These are phyloP conservation scores for Drosophila nebulosa DNA, from an alignment of 1,140 invertebrate species.

Conservation along the genomic window DNA sequence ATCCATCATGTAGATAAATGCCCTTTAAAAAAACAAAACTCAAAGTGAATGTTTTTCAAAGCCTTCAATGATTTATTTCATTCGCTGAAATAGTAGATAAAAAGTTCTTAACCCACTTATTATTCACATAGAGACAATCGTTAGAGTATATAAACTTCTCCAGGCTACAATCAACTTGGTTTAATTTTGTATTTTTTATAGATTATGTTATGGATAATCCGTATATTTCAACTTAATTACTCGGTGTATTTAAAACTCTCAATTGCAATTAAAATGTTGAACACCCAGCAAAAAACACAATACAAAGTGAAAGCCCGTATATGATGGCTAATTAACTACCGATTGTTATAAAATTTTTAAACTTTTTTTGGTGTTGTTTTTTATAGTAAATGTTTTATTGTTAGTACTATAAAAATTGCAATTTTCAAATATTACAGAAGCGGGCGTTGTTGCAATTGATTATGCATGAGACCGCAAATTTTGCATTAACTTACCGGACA, in stretches of 20 bases:
- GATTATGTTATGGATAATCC: not conserved
- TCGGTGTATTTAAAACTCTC: constrained; percentile 9
- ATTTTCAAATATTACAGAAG: constrained; percentile 41
- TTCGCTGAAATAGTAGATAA: too few species aligned
- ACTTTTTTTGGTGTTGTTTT: not conserved
- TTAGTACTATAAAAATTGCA: not conserved
- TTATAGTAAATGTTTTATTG: constrained; percentile 14
- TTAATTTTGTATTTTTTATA: constrained; percentile 10
- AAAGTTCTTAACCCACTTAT: too few species aligned
- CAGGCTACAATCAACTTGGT: constrained; percentile 6
- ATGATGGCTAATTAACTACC: constrained; percentile 68
- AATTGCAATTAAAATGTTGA: constrained; percentile 38
- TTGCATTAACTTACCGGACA: constrained; percentile 56
- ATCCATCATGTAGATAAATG: too few species aligned
- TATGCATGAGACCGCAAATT: constrained; percentile 68
- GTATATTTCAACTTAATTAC: constrained; percentile 32
- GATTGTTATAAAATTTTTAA: constrained; percentile 40
- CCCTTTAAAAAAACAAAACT: not conserved
- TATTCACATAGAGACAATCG: not conserved
- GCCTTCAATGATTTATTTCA: too few species aligned
- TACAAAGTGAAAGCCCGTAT: not conserved
- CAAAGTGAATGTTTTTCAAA: too few species aligned
- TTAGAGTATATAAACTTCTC: not conserved
- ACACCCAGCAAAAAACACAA: constrained; percentile 1
- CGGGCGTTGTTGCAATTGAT: constrained; percentile 62